Base-by-base conservation (phyloP, 2,888 invertebrate genomes). In the Ectobius pallidus region DNA sequence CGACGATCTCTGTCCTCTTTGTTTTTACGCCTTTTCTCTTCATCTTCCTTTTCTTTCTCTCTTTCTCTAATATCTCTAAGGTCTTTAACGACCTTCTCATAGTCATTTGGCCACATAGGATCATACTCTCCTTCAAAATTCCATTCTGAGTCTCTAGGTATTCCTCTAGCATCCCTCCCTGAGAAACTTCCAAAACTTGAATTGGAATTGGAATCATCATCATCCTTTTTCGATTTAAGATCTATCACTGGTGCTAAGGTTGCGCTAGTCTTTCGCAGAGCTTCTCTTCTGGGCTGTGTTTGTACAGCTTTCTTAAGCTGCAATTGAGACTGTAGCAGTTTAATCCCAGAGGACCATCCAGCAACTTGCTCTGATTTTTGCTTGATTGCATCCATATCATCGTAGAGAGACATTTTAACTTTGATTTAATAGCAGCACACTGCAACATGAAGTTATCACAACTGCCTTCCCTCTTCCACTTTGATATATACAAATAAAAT, bases 61-160 rank as follows among this genome's bases (percentile, higher is more conserved):
- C n/a, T n/a, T n/a, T n/a, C n/a, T n/a, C n/a, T n/a, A n/a, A n/a
- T n/a, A n/a, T n/a, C n/a, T n/a, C n/a, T n/a, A n/a, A n/a, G n/a
- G n/a, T n/a, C n/a, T 85, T 96, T 96, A 0, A 96, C 91, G 75
- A 95, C 91, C 83, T 96, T 96, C 81, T 98, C 97, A 84, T 99
- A 99, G 83, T 99, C 99, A 85, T 99, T 99, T 0, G 99, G 99
- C 91, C 95, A 94, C 81, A 96, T 86, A 0, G 99, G 99, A 84
- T 99, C 97, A 86, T 99, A 99, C 82, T 99, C 99, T 61, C 87
- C 83, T 49, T 91, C 88, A 74, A 95, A 91, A 83, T 94, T 93
- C 95, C 95, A 95, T 80, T 95, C 95, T 32, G 78, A 78, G 70
- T 81, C 82, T 58, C 72, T 55, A 34, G 68, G 58, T 3, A 70